These are phyloP conservation scores for Cyrtonyx montezumae DNA, from an alignment of 2,113 vertebrate genomes.

Conservation along the genomic window DNA sequence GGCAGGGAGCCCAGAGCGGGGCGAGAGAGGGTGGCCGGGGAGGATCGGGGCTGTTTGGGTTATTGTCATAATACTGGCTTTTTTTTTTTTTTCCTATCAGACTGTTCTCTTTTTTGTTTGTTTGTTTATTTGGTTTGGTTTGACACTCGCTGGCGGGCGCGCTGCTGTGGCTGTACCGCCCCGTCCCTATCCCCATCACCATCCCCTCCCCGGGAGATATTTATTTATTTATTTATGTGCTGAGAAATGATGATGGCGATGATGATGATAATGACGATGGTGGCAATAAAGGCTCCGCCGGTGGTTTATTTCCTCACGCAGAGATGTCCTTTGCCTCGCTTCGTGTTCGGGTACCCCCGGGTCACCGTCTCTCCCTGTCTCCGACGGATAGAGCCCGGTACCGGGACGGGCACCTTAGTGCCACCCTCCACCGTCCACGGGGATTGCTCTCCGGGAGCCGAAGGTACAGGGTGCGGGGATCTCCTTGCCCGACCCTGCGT, in stretches of 20 bases:
- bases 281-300: slow-evolving; percentile 58
- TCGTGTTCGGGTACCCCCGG: not conserved
- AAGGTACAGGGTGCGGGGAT: not conserved
- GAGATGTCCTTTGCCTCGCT: accelerated
- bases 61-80: not conserved
- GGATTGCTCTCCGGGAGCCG: not conserved
- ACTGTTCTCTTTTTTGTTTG: too few relatives aligned
- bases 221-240: slow-evolving; percentile 99
- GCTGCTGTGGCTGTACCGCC: not conserved
- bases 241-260: slow-evolving; percentile 71
- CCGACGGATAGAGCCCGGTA: not conserved
- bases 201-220: slow-evolving; percentile 80
- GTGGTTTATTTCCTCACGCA: slow-evolving; percentile 28
- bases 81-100: too few relatives aligned
- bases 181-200: not conserved
- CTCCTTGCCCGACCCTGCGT: not conserved
- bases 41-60: not conserved
- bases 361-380: not conserved
- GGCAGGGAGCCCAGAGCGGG: not conserved
- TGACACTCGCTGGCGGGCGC: not conserved
- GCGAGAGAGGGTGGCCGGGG: not conserved
- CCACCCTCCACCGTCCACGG: not conserved
- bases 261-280: not conserved
- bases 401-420: not conserved
- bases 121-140: not conserved